Evolutionary conservation across 1,140 invertebrate species (phyloP).

Genomic region (Pseudomyrmex flavicornis): DNA sequence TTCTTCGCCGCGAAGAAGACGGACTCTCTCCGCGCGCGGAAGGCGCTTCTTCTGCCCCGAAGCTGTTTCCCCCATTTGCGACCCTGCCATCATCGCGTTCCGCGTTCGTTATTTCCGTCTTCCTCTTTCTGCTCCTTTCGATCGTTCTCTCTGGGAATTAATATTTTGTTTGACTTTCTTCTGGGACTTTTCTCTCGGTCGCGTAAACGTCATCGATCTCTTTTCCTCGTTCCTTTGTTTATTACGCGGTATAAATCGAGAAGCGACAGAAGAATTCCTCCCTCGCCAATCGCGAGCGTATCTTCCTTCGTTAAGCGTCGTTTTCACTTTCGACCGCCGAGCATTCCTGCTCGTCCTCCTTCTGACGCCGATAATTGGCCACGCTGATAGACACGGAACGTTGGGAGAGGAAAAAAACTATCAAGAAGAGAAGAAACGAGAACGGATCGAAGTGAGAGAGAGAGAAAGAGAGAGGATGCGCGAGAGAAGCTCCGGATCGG

Average conservation of each 20-base stretch:
- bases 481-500: constrained; percentile 50
- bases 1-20: not conserved
- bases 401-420: constrained; percentile 22
- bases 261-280: not conserved
- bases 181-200: not conserved
- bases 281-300: constrained; percentile 18
- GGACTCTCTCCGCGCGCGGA: constrained; percentile 17
- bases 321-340: constrained; percentile 36
- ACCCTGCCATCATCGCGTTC: constrained; percentile 53
- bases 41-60: constrained; percentile 49
- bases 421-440: not conserved
- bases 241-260: constrained; percentile 18
- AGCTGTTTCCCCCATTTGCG: constrained; percentile 55
- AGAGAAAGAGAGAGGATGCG: not conserved
- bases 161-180: constrained; percentile 36
- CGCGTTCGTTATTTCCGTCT: constrained; percentile 55
- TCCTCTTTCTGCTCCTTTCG: constrained; percentile 4
- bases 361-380: constrained; percentile 70
- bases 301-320: constrained; percentile 20
- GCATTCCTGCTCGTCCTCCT: constrained; percentile 61
- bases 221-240: constrained; percentile 1
- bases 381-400: constrained; percentile 54
- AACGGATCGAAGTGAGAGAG: constrained; percentile 28
- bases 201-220: not conserved
- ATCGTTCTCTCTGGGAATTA: not conserved